phyloP scores from a whole-genome alignment of 2,797 vertebrate species.

The Tolypeutes matacus region DNA sequence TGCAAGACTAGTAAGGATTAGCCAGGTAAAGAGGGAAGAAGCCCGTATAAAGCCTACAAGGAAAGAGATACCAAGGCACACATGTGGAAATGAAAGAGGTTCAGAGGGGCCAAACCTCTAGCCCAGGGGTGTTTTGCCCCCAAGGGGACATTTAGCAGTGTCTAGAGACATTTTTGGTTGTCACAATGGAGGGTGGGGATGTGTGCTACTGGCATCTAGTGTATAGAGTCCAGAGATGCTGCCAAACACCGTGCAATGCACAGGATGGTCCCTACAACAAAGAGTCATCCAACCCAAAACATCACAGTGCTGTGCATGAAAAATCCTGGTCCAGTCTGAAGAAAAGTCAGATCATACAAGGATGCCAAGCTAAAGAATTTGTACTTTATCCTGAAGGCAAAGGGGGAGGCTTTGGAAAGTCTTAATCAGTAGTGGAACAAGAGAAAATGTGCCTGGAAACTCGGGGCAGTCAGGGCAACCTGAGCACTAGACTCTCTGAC shows the following conservation, averaged over 20 bases:
- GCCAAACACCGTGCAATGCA: background rate
- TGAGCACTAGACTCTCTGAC: background rate
- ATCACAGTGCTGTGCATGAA: background rate
- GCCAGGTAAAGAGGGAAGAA: background rate
- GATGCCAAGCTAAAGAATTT: background rate
- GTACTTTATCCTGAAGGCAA: conserved; percentile 54
- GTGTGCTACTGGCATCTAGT: background rate
- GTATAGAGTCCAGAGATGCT: background rate
- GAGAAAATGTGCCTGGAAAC: background rate
- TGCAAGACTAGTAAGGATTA: background rate
- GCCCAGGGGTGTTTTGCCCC: background rate
- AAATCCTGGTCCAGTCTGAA: background rate
- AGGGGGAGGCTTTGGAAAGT: background rate
- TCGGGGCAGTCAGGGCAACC: background rate
- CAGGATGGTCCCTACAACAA: no score
- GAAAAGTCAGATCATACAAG: background rate
- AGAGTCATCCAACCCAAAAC: background rate
- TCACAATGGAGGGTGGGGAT: background rate
- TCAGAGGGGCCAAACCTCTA: background rate
- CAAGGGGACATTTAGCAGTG: background rate
- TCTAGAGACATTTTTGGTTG: background rate
- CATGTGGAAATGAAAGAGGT: background rate
- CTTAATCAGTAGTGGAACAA: background rate
- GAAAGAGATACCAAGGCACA: background rate
- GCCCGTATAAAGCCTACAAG: accelerated